Evolutionary conservation across 2,797 vertebrate species (phyloP).

Genomic region (Nyctalus aviator): DNA sequence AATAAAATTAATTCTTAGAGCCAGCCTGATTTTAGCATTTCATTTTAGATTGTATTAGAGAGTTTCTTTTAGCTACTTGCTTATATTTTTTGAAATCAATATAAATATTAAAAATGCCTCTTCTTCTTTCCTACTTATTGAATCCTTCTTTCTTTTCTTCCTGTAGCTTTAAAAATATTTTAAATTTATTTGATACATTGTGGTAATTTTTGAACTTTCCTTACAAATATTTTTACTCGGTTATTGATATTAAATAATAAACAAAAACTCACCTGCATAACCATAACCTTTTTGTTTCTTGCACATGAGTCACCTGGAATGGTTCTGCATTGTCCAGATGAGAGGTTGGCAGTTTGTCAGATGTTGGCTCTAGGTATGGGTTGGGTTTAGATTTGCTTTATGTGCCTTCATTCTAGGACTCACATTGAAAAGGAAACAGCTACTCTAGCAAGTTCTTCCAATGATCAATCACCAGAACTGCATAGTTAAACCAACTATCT

Average conservation of each 20-base stretch:
- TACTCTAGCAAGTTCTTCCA: background rate
- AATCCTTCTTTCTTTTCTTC: background rate
- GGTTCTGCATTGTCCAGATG: rapidly evolving
- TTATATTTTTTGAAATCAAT: background rate
- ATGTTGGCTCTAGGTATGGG: rapidly evolving
- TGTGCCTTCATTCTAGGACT: background rate
- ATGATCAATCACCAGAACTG: background rate
- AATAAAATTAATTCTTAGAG: background rate
- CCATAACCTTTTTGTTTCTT: background rate
- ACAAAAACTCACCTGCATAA: background rate
- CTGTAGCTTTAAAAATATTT: background rate
- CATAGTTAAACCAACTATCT: no score
- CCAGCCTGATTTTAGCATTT: background rate
- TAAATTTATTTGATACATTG: background rate
- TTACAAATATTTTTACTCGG: background rate
- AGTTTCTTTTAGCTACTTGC: background rate
- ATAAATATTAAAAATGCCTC: background rate
- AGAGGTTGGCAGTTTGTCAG: rapidly evolving
- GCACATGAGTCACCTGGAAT: rapidly evolving
- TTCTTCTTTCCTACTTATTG: background rate
- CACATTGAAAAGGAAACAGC: background rate
- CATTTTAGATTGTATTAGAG: background rate
- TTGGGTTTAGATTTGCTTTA: background rate
- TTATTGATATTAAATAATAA: background rate
- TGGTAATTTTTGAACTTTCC: background rate